Conservation (phyloP, 1,140 invertebrate genomes). For the Dendrolimus punctatus region DNA sequence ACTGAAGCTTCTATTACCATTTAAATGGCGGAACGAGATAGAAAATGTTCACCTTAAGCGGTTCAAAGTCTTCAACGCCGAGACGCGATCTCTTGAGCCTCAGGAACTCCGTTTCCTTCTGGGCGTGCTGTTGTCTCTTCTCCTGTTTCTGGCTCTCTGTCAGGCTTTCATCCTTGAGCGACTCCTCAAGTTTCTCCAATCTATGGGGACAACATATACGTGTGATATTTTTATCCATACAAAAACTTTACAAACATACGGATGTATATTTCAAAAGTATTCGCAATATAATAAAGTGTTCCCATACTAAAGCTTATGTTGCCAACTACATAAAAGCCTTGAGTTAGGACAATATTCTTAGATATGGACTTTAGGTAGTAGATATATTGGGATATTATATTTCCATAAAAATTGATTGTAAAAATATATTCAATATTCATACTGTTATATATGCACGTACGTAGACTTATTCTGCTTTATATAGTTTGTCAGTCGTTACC, state of each 20-base stretch:
- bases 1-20: too few species aligned
- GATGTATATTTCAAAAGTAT: too few species aligned
- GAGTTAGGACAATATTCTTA: too few species aligned
- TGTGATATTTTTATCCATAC: too few species aligned
- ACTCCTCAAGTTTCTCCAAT: constrained; percentile 93
- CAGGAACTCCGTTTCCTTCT: constrained; percentile 98
- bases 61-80: constrained; percentile 98
- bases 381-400: too few species aligned
- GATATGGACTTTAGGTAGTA: too few species aligned
- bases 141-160: constrained; percentile 89
- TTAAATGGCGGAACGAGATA: neutral
- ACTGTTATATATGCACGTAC: too few species aligned
- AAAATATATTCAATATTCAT: too few species aligned
- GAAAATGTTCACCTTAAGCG: constrained; percentile 83
- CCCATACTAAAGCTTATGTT: neutral
- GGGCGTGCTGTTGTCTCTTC: constrained; percentile 94
- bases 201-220: constrained; percentile 37
- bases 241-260: too few species aligned
- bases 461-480: too few species aligned
- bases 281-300: too few species aligned
- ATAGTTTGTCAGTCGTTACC: constrained; percentile 64
- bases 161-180: constrained; percentile 93
- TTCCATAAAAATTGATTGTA: too few species aligned
- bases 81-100: constrained; percentile 95
- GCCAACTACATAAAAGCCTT: neutral